These are phyloP conservation scores for Macrobrachium rosenbergii DNA, from an alignment of 1,140 invertebrate genomes.

Conservation along the genomic window DNA sequence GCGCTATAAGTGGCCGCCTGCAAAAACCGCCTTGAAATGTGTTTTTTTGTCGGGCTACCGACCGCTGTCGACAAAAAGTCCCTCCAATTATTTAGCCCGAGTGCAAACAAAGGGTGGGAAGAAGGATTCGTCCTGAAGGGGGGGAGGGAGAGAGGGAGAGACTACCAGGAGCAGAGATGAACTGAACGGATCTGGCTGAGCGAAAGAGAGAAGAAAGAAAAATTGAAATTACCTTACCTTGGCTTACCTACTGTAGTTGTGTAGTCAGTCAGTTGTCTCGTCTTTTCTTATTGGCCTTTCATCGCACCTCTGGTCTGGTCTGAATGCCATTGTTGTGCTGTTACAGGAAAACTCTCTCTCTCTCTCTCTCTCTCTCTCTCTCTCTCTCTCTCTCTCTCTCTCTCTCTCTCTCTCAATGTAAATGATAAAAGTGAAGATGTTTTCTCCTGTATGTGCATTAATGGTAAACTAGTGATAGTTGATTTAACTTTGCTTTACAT, in stretches of 20 bases:
- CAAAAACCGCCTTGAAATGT: no score
- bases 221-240: no score
- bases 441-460: not conserved
- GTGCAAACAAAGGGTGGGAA: no score
- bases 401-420: not conserved
- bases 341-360: conserved; percentile 4
- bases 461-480: no score
- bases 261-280: no score
- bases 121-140: conserved; percentile 16
- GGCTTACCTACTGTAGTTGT: no score
- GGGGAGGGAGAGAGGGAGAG: not conserved
- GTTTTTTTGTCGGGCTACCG: no score
- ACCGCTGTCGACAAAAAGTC: no score
- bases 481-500: not conserved
- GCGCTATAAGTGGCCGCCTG: no score
- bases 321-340: not conserved
- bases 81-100: no score
- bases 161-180: not conserved
- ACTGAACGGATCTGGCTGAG: not conserved
- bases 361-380: conserved; percentile 21
- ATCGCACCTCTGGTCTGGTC: not conserved
- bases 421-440: no score
- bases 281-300: not conserved
- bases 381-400: conserved; percentile 30
- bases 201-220: not conserved